Evolutionary conservation across 2,888 invertebrate genomes (phyloP).

Genomic region (Tinea trinotella): DNA sequence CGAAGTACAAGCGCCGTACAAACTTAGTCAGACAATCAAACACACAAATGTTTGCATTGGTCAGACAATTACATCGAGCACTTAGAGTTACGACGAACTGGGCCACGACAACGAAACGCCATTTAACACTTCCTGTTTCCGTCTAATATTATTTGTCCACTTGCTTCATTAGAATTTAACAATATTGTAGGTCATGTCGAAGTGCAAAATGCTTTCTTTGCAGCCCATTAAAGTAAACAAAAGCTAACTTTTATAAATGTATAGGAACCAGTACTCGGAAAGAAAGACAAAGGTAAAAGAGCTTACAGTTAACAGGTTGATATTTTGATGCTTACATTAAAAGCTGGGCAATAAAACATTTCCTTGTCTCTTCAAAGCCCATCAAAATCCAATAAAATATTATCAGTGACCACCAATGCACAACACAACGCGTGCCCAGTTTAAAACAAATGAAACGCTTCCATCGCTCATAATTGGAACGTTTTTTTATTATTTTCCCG

Average conservation of each 20-base stretch:
- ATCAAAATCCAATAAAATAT: too few relatives aligned
- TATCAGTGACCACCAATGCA: slow-evolving; percentile 13
- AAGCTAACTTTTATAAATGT: neutral
- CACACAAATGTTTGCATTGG: slow-evolving; percentile 50
- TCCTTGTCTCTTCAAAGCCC: neutral
- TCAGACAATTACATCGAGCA: slow-evolving; percentile 64
- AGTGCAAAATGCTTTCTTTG: neutral
- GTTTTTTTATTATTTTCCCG: slow-evolving; percentile 37
- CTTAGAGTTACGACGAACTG: slow-evolving; percentile 61
- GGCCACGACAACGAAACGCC: slow-evolving; percentile 65
- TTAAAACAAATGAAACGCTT: slow-evolving; percentile 26
- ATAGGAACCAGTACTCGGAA: too few relatives aligned
- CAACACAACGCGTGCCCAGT: slow-evolving; percentile 7
- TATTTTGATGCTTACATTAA: too few relatives aligned
- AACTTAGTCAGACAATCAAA: slow-evolving; percentile 6
- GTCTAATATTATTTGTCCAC: slow-evolving; percentile 40
- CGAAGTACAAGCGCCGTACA: slow-evolving; percentile 15
- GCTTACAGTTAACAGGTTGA: too few relatives aligned
- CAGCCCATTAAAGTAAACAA: neutral
- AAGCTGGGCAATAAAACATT: too few relatives aligned
- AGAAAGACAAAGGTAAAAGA: too few relatives aligned
- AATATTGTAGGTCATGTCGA: neutral
- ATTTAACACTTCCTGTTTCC: slow-evolving; percentile 71
- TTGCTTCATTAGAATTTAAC: slow-evolving; percentile 32
- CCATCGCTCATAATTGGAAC: slow-evolving; percentile 45